Conservation (phyloP, 2,113 vertebrate genomes). For the Zapus hudsonius region DNA sequence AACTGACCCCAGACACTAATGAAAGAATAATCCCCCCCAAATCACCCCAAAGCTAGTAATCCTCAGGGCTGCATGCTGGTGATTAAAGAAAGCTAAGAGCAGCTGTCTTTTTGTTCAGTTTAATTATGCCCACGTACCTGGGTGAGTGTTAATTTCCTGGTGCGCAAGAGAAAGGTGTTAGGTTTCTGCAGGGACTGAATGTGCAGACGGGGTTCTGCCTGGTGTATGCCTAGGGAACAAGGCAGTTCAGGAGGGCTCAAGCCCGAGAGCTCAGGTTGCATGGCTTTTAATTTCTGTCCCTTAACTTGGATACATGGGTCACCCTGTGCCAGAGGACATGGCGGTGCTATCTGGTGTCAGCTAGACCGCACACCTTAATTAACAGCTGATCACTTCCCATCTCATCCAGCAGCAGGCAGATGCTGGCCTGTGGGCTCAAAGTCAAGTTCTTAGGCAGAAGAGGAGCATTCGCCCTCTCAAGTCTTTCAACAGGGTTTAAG, state of each 20-base stretch:
- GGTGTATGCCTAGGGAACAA: slow-evolving; percentile 44
- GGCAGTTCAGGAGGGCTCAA: slow-evolving; percentile 59
- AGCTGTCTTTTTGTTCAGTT: slow-evolving; percentile 88
- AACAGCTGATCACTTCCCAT: not conserved
- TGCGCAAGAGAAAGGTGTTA: slow-evolving; percentile 81
- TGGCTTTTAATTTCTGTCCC: slow-evolving; percentile 78
- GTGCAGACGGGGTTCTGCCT: slow-evolving; percentile 76
- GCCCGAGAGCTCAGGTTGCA: slow-evolving; percentile 70
- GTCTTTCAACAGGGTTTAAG: not conserved
- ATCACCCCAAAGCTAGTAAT: slow-evolving; percentile 89
- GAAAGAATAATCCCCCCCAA: slow-evolving; percentile 88
- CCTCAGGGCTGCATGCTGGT: slow-evolving; percentile 79
- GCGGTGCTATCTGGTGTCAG: slow-evolving; percentile 83
- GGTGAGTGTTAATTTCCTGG: slow-evolving; percentile 82
- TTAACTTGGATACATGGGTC: slow-evolving; percentile 65
- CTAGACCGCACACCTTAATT: slow-evolving; percentile 48
- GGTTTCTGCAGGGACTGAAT: slow-evolving; percentile 85
- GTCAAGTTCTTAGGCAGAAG: slow-evolving; percentile 54
- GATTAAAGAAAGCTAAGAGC: slow-evolving; percentile 87
- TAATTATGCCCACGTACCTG: slow-evolving; percentile 82
- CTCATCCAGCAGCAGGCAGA: slow-evolving; percentile 61
- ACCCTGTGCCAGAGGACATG: slow-evolving; percentile 75
- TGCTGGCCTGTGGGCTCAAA: slow-evolving; percentile 71
- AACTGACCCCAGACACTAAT: slow-evolving; percentile 82
- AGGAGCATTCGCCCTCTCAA: slow-evolving; percentile 53